Evolutionary conservation across 2,797 vertebrate genomes (phyloP), one percentile per base, ranked within the genome.

Genomic region (Diglossa cyanea): DNA sequence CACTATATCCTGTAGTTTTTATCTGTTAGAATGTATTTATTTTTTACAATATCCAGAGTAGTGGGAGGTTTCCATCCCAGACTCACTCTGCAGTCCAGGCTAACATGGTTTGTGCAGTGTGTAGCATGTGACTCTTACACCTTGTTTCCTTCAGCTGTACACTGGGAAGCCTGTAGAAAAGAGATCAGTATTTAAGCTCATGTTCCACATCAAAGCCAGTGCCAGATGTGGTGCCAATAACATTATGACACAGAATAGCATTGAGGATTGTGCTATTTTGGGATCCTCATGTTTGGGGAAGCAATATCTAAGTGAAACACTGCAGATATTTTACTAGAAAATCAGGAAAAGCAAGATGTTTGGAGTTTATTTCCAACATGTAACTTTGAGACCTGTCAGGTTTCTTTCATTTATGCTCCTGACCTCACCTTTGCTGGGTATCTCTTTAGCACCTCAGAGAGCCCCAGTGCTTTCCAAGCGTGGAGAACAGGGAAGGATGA

Each of bases 181-280:
- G 83, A 72, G 2, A 91, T 88, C 78, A 72, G 45, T 40, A 48
- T 72, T 93, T 94, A 91, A 91, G 81, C 86, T 88, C 57, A 28
- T 82, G 54, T 91, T 92, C 57, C 63, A 85, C 86, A 71, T 94
- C 50, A 87, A 88, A 95, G 84, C 61, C 76, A 33, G 9, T 88
- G 91, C 84, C 79, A 94, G 86, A 88, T 96, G 94, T 86, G 42
- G 80, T 95, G 94, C 81, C 93, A 95, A 47, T 74, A 91, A 67
- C 58, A 80, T 65, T 77, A 28, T 84, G 89, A 70, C 77, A 85
- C 33, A 71, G 84, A 95, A 58, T 28, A 93, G 62, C 68, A 62
- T 44, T 91, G 79, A 77, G 73, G 66, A 81, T 10, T 23, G 33
- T 91, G 85, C 79, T 95, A 81, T 95, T 94, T 84, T 88, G 72